These are phyloP conservation scores for Zygogramma bicolorata DNA, from an alignment of 2,888 invertebrate species.

Conservation along the genomic window DNA sequence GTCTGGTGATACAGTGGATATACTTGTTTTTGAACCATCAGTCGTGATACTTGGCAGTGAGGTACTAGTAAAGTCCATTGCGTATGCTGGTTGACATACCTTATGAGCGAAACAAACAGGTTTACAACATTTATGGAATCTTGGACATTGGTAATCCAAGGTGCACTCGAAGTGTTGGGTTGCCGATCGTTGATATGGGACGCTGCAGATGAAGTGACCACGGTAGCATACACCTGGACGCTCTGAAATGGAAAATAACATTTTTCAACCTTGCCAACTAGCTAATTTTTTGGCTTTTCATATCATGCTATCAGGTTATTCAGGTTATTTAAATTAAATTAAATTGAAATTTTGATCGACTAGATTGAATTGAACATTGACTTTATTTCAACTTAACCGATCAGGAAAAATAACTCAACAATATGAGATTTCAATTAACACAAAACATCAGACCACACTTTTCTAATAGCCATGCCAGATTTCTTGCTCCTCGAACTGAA, in stretches of 20 bases:
- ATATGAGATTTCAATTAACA: too few species aligned
- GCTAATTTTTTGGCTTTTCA: too few species aligned
- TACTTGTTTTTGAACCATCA: background rate
- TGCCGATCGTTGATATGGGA: slow-evolving; percentile 18
- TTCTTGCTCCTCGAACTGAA: too few species aligned
- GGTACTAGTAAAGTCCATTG: background rate
- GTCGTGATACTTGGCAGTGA: background rate
- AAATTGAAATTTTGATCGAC: too few species aligned
- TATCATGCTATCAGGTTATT: too few species aligned
- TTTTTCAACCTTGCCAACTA: too few species aligned
- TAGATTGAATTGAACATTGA: too few species aligned
- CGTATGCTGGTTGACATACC: slow-evolving; percentile 36
- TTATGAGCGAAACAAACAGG: slow-evolving; percentile 39
- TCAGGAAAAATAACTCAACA: too few species aligned
- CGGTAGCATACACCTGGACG: slow-evolving; percentile 30
- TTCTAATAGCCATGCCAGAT: too few species aligned
- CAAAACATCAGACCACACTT: too few species aligned
- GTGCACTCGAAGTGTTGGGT: slow-evolving; percentile 39
- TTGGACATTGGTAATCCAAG: slow-evolving; percentile 42
- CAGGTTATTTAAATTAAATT: too few species aligned
- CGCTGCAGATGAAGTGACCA: slow-evolving; percentile 20
- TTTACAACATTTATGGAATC: slow-evolving; percentile 42
- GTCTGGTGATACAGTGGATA: background rate
- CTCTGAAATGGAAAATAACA: slow-evolving; percentile 33
- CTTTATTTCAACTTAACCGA: too few species aligned